These are phyloP conservation scores for Apotomis turbidana DNA, from an alignment of 2,888 invertebrate genomes.

Conservation along the genomic window DNA sequence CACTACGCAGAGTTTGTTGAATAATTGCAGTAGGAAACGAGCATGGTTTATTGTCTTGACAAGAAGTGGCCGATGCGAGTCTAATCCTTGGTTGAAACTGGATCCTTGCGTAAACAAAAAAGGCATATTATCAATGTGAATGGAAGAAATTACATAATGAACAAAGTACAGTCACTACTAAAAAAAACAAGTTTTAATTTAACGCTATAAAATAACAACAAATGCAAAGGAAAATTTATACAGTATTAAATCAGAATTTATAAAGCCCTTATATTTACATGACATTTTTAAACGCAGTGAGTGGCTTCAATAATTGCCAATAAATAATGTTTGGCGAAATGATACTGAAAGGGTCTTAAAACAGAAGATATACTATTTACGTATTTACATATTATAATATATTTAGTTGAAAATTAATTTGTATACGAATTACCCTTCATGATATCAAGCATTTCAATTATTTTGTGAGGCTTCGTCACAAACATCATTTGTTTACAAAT, in stretches of 20 bases:
- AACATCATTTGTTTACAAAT: constrained; percentile 61
- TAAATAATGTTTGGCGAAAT: too few species aligned
- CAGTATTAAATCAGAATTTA: too few species aligned
- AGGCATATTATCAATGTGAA: too few species aligned
- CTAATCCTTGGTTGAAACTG: constrained; percentile 57
- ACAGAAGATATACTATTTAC: too few species aligned
- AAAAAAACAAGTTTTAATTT: constrained; percentile 16
- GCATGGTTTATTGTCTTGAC: constrained; percentile 50
- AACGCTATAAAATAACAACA: neutral
- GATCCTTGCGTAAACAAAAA: constrained; percentile 46
- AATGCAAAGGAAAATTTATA: neutral
- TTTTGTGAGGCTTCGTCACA: constrained; percentile 52
- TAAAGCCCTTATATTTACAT: too few species aligned
- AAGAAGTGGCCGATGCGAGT: constrained; percentile 52
- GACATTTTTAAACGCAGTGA: too few species aligned
- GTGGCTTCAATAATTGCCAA: too few species aligned
- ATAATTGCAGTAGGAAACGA: constrained; percentile 50
- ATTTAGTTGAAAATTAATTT: too few species aligned
- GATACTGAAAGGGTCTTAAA: too few species aligned
- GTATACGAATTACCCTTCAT: constrained; percentile 54
- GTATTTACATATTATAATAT: too few species aligned
- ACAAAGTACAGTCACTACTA: too few species aligned
- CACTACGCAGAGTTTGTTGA: constrained; percentile 54
- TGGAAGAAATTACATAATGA: too few species aligned
- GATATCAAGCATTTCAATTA: constrained; percentile 57